These are phyloP conservation scores for Mormyrus proboscirostris DNA, from an alignment of 2,797 vertebrate genomes.

Conservation along the genomic window DNA sequence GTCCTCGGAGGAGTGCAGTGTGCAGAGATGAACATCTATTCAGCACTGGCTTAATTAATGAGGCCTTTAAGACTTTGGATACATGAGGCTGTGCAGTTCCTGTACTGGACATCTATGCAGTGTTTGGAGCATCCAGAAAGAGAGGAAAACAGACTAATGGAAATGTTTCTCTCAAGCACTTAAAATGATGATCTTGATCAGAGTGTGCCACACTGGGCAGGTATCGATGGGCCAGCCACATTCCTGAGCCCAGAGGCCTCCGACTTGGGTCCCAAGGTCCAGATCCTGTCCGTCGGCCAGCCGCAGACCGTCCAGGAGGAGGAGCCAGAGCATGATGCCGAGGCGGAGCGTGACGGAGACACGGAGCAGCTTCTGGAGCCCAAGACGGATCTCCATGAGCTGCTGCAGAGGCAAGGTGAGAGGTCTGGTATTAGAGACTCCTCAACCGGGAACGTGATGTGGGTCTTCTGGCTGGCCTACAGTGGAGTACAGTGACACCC, in stretches of 20 bases:
- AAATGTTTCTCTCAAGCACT: neutral
- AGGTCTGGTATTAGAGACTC: neutral
- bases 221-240: slow-evolving; percentile 82
- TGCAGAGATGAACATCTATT: neutral
- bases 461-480: neutral
- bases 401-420: slow-evolving; percentile 81
- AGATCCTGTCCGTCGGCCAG: slow-evolving; percentile 64
- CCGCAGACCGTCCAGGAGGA: slow-evolving; percentile 54
- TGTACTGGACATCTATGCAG: neutral
- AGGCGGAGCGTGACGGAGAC: slow-evolving; percentile 56
- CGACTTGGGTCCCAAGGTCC: slow-evolving; percentile 63
- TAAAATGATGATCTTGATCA: neutral
- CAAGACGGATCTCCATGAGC: slow-evolving; percentile 80
- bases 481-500: neutral
- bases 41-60: neutral
- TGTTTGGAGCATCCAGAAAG: neutral
- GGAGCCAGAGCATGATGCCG: slow-evolving; percentile 57
- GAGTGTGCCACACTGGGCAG: slow-evolving; percentile 45
- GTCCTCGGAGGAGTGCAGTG: neutral
- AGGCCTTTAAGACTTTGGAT: neutral
- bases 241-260: slow-evolving; percentile 68
- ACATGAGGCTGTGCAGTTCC: neutral
- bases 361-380: slow-evolving; percentile 57
- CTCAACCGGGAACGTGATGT: neutral
- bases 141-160: neutral